A percentile compares a stretch with the other conserved stretches of the same genome.
Conservation (phyloP, 2,113 vertebrate genomes). For the Dipodomys spectabilis region DNA sequence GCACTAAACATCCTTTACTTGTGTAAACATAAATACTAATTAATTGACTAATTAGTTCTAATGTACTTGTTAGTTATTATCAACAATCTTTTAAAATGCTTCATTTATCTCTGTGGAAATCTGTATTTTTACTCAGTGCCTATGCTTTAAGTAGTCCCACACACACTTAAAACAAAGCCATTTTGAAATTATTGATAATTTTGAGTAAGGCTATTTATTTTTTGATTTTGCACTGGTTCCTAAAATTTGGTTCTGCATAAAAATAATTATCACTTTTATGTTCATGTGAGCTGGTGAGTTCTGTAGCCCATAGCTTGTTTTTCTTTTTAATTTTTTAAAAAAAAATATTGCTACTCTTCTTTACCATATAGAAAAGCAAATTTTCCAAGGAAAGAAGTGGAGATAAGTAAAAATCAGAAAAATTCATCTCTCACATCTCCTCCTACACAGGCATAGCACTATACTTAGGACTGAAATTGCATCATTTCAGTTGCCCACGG, state of each 20-base stretch:
- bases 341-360: neutral
- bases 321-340: neutral
- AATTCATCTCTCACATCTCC: neutral
- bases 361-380: conserved; percentile 31
- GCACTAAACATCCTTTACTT: neutral
- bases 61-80: neutral
- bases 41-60: too few species aligned
- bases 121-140: neutral
- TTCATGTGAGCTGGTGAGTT: neutral
- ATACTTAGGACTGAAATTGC: conserved; percentile 80
- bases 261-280: neutral
- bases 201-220: neutral
- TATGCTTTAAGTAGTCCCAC: neutral
- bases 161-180: neutral
- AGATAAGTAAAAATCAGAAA: conserved; percentile 31
- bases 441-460: neutral
- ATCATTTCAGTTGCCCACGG: conserved; percentile 78
- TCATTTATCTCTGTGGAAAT: neutral
- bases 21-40: too few species aligned
- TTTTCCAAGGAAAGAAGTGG: neutral
- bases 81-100: neutral
- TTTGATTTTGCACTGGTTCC: neutral
- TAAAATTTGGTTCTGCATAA: neutral
- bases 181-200: neutral
- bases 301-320: neutral